Base-by-base conservation (phyloP, 2,113 vertebrate genomes). In the Ammodytes dubius region DNA sequence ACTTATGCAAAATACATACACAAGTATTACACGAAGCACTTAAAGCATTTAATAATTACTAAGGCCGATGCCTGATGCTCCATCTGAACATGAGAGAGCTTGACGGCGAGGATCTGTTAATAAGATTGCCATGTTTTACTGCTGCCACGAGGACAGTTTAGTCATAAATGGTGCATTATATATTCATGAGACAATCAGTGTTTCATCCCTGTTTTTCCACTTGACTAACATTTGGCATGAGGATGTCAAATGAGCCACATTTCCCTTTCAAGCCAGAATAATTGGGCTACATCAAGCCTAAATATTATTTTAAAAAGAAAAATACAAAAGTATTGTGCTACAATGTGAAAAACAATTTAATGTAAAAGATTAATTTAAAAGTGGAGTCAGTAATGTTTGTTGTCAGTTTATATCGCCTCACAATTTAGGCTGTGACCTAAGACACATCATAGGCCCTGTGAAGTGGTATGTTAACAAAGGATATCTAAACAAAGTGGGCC, bases 31-130 rank as follows among this genome's bases (percentile, higher is more conserved):
- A 88, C 65, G 80, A 77, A 92, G 94, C 94, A 95, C 93, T 95
- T 94, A 93, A 91, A 92, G 89, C 91, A 91, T 86, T 95, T 90
- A 95, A 95, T 95, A 93, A 95, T 95, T 95, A 88, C 94, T 95
- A 80, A 94, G 90, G 87, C 87, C 56, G 37, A 60, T 84, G 83
- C 91, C 70, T 71, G 73, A 86, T 42, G 53, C 79, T 80, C 69
- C 53, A 75, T 57, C 72, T 84, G 82, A 90, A 81, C 93, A 89
- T 82, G 85, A 92, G 85, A 81, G 60, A 89, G 86, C 83, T 77
- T 85, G 88, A 93, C 80, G 81, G 71, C 73, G 56, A 85, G 75
- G 71, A 90, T 92, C 91, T 82, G 90, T 87, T 94, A 94, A 94
- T 94, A 91, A 94, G 91, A 91, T 87, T 57, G 72, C 85, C 70